Evolutionary conservation across 2,113 vertebrate genomes (phyloP).

Genomic region (Cyanoderma ruficeps): DNA sequence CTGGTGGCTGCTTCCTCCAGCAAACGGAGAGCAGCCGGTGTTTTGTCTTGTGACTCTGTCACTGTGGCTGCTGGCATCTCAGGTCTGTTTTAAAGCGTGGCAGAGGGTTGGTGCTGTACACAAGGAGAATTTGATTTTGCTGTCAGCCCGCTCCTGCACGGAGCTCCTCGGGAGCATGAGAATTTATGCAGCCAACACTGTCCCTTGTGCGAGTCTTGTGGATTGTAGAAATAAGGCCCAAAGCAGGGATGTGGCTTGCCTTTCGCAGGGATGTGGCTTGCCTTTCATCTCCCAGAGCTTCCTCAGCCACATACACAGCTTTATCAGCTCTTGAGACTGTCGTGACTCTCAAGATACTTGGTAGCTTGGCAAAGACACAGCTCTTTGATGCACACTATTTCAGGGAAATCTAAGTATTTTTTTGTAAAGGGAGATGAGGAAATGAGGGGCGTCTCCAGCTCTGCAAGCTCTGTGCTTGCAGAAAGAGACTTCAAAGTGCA

Average conservation of each 20-base stretch:
- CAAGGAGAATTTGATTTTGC: neutral
- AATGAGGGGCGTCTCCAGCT: neutral
- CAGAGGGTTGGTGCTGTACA: neutral
- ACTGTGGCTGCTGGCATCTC: neutral
- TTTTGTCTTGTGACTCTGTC: neutral
- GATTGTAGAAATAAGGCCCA: neutral
- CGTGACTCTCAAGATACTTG: neutral
- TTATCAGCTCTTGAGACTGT: neutral
- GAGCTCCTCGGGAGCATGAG: neutral
- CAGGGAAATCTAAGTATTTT: neutral
- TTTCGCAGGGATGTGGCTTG: neutral
- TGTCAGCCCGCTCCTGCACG: neutral
- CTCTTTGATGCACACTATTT: neutral
- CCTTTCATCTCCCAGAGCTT: neutral
- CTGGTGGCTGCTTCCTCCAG: neutral
- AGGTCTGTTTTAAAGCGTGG: neutral
- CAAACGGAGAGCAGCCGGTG: slow-evolving; percentile 24
- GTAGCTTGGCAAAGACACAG: neutral
- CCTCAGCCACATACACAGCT: neutral
- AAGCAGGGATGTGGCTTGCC: neutral
- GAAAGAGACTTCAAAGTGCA: neutral
- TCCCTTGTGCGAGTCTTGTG: neutral
- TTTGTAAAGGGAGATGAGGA: neutral
- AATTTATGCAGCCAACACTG: neutral
- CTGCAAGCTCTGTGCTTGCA: neutral